A percentile compares a stretch with the other conserved stretches of the same genome.
These are phyloP conservation scores for Meloidogyne exigua DNA, from an alignment of 1,140 invertebrate species.

Conservation along the genomic window DNA sequence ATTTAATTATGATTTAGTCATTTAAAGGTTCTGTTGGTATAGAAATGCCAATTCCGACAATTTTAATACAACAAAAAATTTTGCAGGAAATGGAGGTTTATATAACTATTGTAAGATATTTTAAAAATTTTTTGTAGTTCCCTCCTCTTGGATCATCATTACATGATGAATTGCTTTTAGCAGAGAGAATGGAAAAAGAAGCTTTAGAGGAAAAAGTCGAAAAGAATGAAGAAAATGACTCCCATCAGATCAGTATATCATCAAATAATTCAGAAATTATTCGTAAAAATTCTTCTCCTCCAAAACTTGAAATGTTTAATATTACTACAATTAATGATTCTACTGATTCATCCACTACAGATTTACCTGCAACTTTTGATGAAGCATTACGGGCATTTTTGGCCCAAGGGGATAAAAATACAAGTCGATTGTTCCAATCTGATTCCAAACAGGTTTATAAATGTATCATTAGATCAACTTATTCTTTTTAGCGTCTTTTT, in stretches of 20 bases:
- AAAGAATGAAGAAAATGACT: background rate
- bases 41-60: background rate
- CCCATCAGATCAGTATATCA: background rate
- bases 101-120: background rate
- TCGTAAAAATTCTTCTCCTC: background rate
- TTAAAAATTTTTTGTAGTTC: background rate
- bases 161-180: conserved; percentile 33
- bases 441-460: background rate
- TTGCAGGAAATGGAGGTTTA: background rate
- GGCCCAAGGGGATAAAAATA: background rate
- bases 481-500: conserved; percentile 24
- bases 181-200: conserved; percentile 8
- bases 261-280: background rate
- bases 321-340: conserved; percentile 5
- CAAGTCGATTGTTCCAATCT: background rate
- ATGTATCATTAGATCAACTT: too few relatives aligned
- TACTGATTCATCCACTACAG: conserved; percentile 6
- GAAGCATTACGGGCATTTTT: conserved; percentile 21
- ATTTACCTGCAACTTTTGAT: conserved; percentile 18
- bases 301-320: background rate
- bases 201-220: background rate
- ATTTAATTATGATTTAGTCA: background rate
- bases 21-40: background rate
- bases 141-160: conserved; percentile 29
- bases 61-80: background rate